phyloP scores from a whole-genome alignment of 2,113 vertebrate genomes.

The Zapus hudsonius region DNA sequence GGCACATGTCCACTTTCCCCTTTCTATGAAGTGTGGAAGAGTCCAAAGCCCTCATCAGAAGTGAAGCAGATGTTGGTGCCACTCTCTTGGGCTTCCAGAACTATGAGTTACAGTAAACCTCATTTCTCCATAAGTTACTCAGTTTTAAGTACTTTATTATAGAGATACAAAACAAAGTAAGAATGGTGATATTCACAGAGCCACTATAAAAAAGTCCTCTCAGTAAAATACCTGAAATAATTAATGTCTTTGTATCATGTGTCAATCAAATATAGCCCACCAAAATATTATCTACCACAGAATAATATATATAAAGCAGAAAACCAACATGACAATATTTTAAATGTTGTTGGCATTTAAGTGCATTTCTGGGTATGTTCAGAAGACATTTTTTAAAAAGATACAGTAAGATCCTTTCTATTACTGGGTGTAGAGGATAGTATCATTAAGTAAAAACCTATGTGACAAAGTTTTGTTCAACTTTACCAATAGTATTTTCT shows the following conservation, averaged over 20 bases:
- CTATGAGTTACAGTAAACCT: background rate
- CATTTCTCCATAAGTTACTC: background rate
- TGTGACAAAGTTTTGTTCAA: background rate
- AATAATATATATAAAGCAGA: background rate
- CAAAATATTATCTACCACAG: background rate
- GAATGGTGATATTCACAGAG: background rate
- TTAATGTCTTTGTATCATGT: background rate
- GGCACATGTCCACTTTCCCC: background rate
- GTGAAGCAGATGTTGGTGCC: background rate
- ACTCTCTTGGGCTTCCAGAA: background rate
- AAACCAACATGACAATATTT: background rate
- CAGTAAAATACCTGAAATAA: background rate
- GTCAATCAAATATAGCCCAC: background rate
- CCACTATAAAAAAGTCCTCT: slow-evolving; percentile 17
- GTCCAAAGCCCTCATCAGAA: background rate
- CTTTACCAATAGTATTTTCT: background rate
- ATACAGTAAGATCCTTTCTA: slow-evolving; percentile 7
- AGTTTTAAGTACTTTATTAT: background rate
- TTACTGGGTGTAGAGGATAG: background rate
- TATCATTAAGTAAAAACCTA: background rate
- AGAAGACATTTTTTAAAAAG: background rate
- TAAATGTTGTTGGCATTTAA: background rate
- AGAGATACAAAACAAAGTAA: background rate
- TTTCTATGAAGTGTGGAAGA: background rate
- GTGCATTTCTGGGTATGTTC: slow-evolving; percentile 10